Evolutionary conservation across 1,140 invertebrate species (phyloP), one percentile per base, ranked within the genome.

Genomic region (Habropoda laboriosa): DNA sequence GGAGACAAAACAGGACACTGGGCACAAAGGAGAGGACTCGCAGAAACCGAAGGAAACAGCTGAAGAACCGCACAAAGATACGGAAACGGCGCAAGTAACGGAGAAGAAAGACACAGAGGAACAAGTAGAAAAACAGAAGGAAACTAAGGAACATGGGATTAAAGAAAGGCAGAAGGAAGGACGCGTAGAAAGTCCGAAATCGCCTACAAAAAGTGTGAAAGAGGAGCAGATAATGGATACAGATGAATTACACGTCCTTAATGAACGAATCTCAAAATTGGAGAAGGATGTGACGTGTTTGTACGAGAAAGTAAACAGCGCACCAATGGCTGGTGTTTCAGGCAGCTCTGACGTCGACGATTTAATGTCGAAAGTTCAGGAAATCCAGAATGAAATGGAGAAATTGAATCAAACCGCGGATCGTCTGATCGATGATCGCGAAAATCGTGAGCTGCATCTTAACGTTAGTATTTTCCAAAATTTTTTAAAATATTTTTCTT

Each of bases 361-460:
- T 8, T 60, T 93, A 2, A 85, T 89, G 4, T 77, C 77, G 18
- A 93, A 92, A 53, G 80, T 93, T 2, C 67, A 91, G 12, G 60
- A 75, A 6, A 81, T 94, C 24, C 89, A 93, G 80, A 58, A 40
- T 0, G 91, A 94, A 12, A 89, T 94, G 70, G 85, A 90, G n/a
- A 85, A 81, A 51, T 24, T 94, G 8, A 84, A 86, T 27, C 82
- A 91, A 70, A 90, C 80, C 7, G 79, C 89, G 10, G 75, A 81
- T 35, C 89, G 82, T 64, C 40, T 93, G n/a, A 53, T 89, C 4
- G 88, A 92, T n/a, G 92, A 93, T 10, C 89, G 88, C 27, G 89
- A 91, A 42, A 82, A 81, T 68, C 75, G 83, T 0, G 85, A 90
- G 40, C 57, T 47, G 12, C n/a, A 87, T 78, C 77, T 86, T 27